Percentiles rank a stretch among this genome's conserved stretches.
Evolutionary conservation across 2,888 invertebrate genomes (phyloP).

Genomic region (Eupithecia pulchellata): DNA sequence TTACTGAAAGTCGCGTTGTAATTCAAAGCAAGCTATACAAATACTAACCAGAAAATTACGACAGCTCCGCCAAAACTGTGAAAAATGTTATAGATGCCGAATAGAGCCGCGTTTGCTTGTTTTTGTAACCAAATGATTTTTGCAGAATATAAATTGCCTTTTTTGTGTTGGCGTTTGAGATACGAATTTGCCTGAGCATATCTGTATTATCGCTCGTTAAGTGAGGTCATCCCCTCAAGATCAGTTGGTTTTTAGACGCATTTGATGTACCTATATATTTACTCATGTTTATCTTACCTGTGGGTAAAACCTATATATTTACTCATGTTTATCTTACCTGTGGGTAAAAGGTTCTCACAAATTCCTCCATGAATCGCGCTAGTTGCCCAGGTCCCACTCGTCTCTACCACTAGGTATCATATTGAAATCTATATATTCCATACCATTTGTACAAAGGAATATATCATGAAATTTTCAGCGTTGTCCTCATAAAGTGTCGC

Average conservation of each 20-base stretch:
- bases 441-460: neutral
- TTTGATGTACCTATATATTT: neutral
- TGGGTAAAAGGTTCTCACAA: neutral
- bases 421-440: neutral
- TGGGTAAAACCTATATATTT: neutral
- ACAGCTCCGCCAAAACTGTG: neutral
- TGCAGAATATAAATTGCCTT: neutral
- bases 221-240: constrained; percentile 1
- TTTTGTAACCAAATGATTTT: neutral
- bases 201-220: neutral
- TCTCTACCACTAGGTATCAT: neutral
- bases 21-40: neutral
- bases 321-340: neutral
- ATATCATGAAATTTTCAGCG: constrained; percentile 28
- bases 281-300: neutral
- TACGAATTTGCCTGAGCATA: neutral
- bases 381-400: neutral
- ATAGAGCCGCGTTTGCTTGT: neutral
- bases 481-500: constrained; percentile 32
- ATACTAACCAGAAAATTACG: neutral
- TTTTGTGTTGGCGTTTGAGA: neutral
- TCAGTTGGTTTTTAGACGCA: neutral
- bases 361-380: neutral
- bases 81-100: neutral
- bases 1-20: neutral